Evolutionary conservation across 2,113 vertebrate species (phyloP), one percentile per base, ranked within the genome.

Genomic region (Dasypus novemcinctus): DNA sequence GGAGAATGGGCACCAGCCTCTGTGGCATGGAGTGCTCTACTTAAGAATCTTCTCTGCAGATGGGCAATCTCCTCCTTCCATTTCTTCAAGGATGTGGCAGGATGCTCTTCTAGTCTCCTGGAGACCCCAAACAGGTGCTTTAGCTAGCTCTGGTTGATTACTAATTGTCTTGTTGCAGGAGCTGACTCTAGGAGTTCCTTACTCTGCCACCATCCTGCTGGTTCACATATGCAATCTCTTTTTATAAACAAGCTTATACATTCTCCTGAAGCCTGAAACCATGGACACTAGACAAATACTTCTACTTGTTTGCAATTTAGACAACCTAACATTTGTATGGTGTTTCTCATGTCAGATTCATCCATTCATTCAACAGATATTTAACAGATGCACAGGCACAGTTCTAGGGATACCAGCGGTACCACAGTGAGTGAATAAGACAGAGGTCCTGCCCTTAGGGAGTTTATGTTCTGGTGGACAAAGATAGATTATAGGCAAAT

Each of bases 401-500:
- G 66, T 84, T 75, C 27, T 38, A 75, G 90, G 72, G 57, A 18
- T 23, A 31, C 66, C 29, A 61, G 72, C 46, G 36, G 63, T 49
- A 63, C 10, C 82, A 63, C 54, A 92, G 66, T 68, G 27, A 79
- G 13, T 78, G 27, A 81, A 59, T 66, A 89, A 64, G 93, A 66
- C 68, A 61, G 68, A 95, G 52, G 20, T 79, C 59, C 49, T 75
- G 1, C 74, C 52, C 76, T 91, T 52, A 52, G 85, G 72, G 74
- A 57, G 29, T 89, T 75, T 91, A 49, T 52, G 59, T 83, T 84
- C 57, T 91, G 64, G 71, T 68, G 36, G 11, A 43, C 63, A 90
- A 78, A 87, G 81, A 93, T 20, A 79, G 81, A 93, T 20, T 74
- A 86, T 43, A 87, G 69, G 64, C 38, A 90, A 76, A 78, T 46